These are phyloP conservation scores for Herpetotheres cachinnans DNA, from an alignment of 2,113 vertebrate genomes.

Conservation along the genomic window DNA sequence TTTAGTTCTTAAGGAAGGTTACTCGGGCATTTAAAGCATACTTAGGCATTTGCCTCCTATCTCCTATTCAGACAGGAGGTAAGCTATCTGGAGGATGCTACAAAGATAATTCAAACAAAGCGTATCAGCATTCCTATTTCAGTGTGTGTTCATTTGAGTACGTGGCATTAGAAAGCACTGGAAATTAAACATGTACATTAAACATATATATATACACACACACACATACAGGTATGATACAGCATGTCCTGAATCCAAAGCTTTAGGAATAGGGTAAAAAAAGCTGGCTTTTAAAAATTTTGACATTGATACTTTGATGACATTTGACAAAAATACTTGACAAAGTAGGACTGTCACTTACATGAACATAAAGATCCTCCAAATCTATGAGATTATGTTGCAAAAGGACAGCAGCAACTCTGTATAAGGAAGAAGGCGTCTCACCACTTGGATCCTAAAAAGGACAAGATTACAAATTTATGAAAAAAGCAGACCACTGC, in stretches of 20 bases:
- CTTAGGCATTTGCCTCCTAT: background rate
- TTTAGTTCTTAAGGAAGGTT: background rate
- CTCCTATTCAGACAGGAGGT: background rate
- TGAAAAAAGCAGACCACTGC: background rate
- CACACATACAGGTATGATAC: background rate
- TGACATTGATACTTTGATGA: too few species aligned
- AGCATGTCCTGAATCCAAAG: background rate
- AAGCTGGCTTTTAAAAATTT: background rate
- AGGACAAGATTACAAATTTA: background rate
- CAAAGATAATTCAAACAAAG: background rate
- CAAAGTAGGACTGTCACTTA: constrained; percentile 72
- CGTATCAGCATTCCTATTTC: background rate
- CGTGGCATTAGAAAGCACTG: fast-evolving
- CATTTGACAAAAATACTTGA: too few species aligned
- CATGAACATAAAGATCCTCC: constrained; percentile 97
- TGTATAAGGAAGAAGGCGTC: constrained; percentile 93
- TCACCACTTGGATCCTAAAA: constrained; percentile 94
- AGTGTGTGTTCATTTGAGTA: background rate
- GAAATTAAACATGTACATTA: background rate
- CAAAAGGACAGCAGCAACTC: constrained; percentile 94
- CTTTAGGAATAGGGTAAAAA: background rate
- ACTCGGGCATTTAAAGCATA: background rate
- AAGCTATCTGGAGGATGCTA: background rate
- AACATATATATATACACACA: background rate
- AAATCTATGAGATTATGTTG: constrained; percentile 95